phyloP scores from a whole-genome alignment of 2,888 invertebrate genomes.

The Drosophila diplacantha region DNA sequence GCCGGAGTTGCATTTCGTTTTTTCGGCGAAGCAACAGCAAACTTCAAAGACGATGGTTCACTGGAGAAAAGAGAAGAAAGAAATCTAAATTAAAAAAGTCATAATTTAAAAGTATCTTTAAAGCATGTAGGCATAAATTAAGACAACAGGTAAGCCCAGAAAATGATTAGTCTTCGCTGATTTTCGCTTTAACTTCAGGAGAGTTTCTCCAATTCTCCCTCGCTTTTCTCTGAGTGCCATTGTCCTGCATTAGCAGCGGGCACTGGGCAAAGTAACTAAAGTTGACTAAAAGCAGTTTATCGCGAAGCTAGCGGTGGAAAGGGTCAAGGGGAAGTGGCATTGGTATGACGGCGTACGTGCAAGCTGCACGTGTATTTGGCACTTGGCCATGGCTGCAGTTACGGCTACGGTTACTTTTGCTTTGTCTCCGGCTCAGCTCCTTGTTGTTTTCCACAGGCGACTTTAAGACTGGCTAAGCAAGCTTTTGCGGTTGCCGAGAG shows the following conservation, averaged over 20 bases:
- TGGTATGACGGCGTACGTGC: constrained; percentile 49
- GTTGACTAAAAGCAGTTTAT: constrained; percentile 73
- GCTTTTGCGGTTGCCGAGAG: constrained; percentile 58
- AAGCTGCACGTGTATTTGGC: constrained; percentile 65
- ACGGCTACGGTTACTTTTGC: constrained; percentile 59
- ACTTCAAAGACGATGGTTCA: constrained; percentile 47
- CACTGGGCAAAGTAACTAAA: constrained; percentile 66
- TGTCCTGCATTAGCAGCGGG: constrained; percentile 55
- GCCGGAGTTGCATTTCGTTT: constrained; percentile 15
- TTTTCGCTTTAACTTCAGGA: no score
- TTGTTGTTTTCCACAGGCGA: constrained; percentile 29
- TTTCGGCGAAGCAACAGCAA: constrained; percentile 14
- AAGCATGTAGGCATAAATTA: neutral
- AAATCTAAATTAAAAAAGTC: neutral
- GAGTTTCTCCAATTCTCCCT: no score
- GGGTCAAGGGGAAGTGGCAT: neutral
- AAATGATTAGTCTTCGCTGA: neutral
- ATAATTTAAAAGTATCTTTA: no score
- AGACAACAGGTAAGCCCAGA: neutral
- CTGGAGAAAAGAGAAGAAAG: constrained; percentile 37
- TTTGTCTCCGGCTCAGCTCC: constrained; percentile 61
- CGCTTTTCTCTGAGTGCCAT: constrained; percentile 17
- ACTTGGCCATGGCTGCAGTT: constrained; percentile 64
- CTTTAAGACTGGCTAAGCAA: constrained; percentile 68
- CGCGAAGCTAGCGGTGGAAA: constrained; percentile 3